Evolutionary conservation across 1,140 invertebrate species (phyloP), one percentile per base, ranked within the genome.

Genomic region (Caenorhabditis brenneri): DNA sequence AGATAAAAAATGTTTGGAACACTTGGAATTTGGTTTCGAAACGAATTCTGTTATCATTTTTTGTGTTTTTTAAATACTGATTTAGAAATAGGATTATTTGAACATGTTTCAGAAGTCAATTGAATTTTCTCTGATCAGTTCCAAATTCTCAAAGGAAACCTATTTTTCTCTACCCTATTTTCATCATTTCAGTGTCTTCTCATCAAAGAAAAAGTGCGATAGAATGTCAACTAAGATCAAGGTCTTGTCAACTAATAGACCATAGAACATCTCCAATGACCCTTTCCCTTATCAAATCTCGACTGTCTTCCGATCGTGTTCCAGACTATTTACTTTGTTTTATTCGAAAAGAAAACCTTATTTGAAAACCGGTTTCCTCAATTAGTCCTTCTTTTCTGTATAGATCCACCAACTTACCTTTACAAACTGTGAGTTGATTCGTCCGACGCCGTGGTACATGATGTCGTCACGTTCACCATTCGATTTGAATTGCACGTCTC

Each of bases 351-450:
- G 19, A 39, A 55, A 80, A 48, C 15, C 31, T 9, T n/a, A 12
- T 80, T 46, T 16, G 15, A 55, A 60, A 58, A 81, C 36, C 36
- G 49, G 46, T 80, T 49, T 55, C 1, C 10, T 29, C 48, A 49
- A 33, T 80, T 49, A 51, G 46, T 6, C 15, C 10, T n/a, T 22
- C 10, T 7, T 27, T 27, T n/a, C 51, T 55, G 5, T 42, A n/a
- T n/a, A n/a, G n/a, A n/a, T n/a, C n/a, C n/a, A n/a, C n/a, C n/a
- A n/a, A 49, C 51, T 78, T 39, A 89, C 87, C 82, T 89, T 84
- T 27, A 65, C 83, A 80, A 89, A 88, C 42, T 84, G 88, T n/a
- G 87, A 86, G 80, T 88, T 87, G 29, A 85, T 80, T 60, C 87
- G 27, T 84, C 86, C 83, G 24, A 88, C 88, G 9, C 88, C 88